Base-by-base conservation (phyloP, 2,888 invertebrate species). In the Eupithecia inturbata region DNA sequence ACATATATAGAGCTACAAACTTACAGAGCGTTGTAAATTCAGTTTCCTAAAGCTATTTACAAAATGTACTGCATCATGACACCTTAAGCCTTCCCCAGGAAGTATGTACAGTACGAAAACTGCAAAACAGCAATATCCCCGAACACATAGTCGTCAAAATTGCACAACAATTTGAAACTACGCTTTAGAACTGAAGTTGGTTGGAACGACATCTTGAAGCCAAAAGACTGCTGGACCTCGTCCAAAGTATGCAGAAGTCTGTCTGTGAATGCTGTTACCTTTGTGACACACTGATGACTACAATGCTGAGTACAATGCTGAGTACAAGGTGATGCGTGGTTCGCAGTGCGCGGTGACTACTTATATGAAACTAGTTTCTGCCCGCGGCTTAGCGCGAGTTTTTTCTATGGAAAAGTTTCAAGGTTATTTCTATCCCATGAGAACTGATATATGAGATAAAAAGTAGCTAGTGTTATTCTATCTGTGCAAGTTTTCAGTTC, bases 191-290 rank as follows among this genome's bases (percentile, higher is more conserved):
- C 83, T 80, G 84, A 92, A 93, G 90, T 92, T 92, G 86, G 78
- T 81, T 80, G 81, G 84, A 92, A 92, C 88, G 88, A 89, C 90
- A 91, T 94, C 94, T 94, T 93, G 89, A 92, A 88, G 94, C 94
- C 94, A 94, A 94, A 94, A 94, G 93, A 91, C 89, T 88, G 73
- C 90, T 94, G 94, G 94, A 91, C 81, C 80, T 68, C 81, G 81
- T 88, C 94, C 94, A 94, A 93, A 91, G 90, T 91, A 87, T 88
- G 83, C 82, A 80, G 80, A 89, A 88, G 89, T 89, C 87, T 87
- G 84, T 81, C 84, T 84, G 80, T 80, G 80, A 84, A 87, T 81
- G 82, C 82, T 81, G 83, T 80, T 82, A 82, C 84, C 80, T 72
- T 64, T 69, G 81, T 76, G 82, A 88, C 87, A 89, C 82, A 91